Conservation (phyloP, 2,888 invertebrate genomes). For the Apoda limacodes region DNA sequence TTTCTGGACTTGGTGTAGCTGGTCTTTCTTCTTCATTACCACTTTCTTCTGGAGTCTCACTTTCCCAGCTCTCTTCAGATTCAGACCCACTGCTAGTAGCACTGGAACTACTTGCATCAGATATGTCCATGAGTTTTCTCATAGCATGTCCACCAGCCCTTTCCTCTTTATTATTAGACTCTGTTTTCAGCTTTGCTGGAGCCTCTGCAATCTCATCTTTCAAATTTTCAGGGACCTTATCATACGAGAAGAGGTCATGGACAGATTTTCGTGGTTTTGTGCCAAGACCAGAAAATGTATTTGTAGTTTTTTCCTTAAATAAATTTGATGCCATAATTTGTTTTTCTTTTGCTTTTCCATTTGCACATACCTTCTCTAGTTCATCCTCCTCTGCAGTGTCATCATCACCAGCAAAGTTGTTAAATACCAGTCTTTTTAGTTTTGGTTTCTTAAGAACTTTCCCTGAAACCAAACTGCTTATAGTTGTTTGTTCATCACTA, state of each 20-base stretch:
- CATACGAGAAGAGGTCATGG: conserved; percentile 51
- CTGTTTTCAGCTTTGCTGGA: conserved; percentile 42
- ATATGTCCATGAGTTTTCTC: conserved; percentile 61
- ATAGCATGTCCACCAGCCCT: conserved; percentile 57
- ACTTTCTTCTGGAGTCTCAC: conserved; percentile 46
- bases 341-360: conserved; percentile 44
- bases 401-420: conserved; percentile 47
- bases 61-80: conserved; percentile 59
- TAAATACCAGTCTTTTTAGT: conserved; percentile 56
- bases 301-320: conserved; percentile 57
- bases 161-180: conserved; percentile 43
- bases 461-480: conserved; percentile 34
- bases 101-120: conserved; percentile 59
- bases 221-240: conserved; percentile 46
- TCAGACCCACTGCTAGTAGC: conserved; percentile 58
- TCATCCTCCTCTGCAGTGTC: conserved; percentile 42
- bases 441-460: conserved; percentile 65
- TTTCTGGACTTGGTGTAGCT: conserved; percentile 53
- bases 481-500: conserved; percentile 62
- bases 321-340: conserved; percentile 40
- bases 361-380: conserved; percentile 35
- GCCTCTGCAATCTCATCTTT: conserved; percentile 55
- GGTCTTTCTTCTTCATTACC: conserved; percentile 50
- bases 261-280: conserved; percentile 36
- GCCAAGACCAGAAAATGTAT: conserved; percentile 47